Base-by-base conservation (phyloP, 2,888 invertebrate species). In the Margaritifera margaritifera region DNA sequence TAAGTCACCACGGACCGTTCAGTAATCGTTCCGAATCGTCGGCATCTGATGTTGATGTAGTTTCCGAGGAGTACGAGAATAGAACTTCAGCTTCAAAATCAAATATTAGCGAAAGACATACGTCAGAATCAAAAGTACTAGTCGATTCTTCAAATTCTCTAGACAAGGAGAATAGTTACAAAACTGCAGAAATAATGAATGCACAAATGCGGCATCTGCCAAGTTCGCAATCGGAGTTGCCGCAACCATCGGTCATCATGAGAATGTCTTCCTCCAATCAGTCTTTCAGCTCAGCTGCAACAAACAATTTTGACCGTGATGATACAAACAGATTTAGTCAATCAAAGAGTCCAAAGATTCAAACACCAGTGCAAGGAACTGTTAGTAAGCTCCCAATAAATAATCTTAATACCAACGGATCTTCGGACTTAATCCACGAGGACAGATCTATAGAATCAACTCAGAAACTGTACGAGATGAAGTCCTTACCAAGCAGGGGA, bases 11-110 rank as follows among this genome's bases (percentile, higher is more conserved):
- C 4, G 85, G 84, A 59, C 86, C 86, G 6, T 87, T 81, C 75
- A 88, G 88, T 77, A 88, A 87, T 77, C 80, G 86, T 51, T 89
- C 89, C 5, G 89, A 89, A 66, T 88, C 88, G 31, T 87, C 88
- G 6, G 83, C 85, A n/a, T 89, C 89, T 5, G 89, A 89, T 58
- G 86, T 87, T 24, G 89, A 89, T 68, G 84, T 87, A n/a, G 85
- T 84, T 5, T 81, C 78, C 52, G 86, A 86, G 25, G 86, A 87
- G 31, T 77, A 83, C 24, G 81, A 82, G 24, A 68, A 71, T 51
- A 52, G 56, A 63, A 69, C 66, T n/a, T 68, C 71, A 68, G 24
- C 60, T 24, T 72, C 71, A 53, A 74, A 65, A 59, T 62, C 59
- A 22, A 69, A 67, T 51, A 65, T 56, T 75, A 68, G 54, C 25